phyloP scores from a whole-genome alignment of 2,113 vertebrate species.

The Colius striatus region DNA sequence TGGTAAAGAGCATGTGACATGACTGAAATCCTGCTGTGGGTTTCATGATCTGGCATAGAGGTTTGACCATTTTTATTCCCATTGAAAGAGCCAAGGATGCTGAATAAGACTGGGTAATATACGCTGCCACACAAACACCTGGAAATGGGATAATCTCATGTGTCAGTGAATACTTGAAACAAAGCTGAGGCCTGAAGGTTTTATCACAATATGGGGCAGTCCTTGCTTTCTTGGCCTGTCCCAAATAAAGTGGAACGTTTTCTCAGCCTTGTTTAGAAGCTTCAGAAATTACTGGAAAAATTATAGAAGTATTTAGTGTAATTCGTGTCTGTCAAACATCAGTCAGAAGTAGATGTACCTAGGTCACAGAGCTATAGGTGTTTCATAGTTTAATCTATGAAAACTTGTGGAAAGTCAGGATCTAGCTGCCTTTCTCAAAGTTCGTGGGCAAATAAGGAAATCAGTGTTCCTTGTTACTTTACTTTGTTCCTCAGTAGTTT shows the following conservation, averaged over 20 bases:
- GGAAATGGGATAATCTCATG: not conserved
- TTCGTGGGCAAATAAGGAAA: not conserved
- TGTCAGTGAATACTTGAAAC: not conserved
- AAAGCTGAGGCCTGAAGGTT: not conserved
- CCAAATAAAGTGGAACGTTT: not conserved
- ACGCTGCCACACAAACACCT: fast-evolving
- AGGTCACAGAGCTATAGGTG: not conserved
- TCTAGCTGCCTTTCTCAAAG: not conserved
- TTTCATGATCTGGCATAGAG: not conserved
- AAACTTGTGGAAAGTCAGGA: not conserved
- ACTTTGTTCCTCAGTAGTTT: not conserved
- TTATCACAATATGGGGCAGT: not conserved
- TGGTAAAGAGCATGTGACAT: not conserved
- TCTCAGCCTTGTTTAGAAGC: not conserved
- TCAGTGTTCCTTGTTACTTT: not conserved
- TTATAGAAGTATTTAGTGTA: not conserved
- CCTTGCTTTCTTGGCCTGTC: not conserved
- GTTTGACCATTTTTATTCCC: not conserved
- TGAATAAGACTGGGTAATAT: not conserved
- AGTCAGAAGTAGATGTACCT: not conserved
- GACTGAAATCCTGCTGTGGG: not conserved
- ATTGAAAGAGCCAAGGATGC: not conserved
- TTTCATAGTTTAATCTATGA: not conserved
- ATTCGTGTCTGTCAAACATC: not conserved
- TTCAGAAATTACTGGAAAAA: not conserved